Base-by-base conservation (phyloP, 2,797 vertebrate genomes). In the Hozukius guyotensis region DNA sequence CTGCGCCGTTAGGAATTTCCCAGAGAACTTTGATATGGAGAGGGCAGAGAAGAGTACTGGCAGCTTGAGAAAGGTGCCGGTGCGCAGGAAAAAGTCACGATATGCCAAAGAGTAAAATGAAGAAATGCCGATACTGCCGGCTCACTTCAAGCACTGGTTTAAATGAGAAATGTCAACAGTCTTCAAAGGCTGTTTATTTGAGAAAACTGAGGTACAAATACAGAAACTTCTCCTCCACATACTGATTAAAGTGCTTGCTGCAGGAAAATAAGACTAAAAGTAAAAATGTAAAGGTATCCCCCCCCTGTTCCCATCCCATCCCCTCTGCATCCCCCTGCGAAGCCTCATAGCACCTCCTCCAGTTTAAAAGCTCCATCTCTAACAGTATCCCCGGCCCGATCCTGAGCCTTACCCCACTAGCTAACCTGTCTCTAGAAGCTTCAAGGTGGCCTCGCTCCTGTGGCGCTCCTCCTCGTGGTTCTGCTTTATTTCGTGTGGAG, bases 301-400 rank as follows among this genome's bases (percentile, higher is more conserved):
- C 31, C 34, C 8, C 31, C 27, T 63, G 8, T 29, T 22, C 57
- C 56, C 14, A 52, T 14, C 63, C 14, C 13, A 2, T 55, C 42
- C 16, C 24, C 16, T 72, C 10, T 55, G 6, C 63, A 65, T 57
- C 14, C 20, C 31, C 66, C 53, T 25, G 72, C 84, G 27, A 78
- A 71, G 36, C 31, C 66, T 56, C 75, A 84, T 75, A 42, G 38
- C 61, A 49, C 13, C 82, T 52, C 60, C 63, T 81, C 62, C 22
- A 32, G 12, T 82, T 72, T 52, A 79, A 91, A 92, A 91, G 86
- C 81, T 93, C 89, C 92, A 92, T 93, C 87, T 84, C 62, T 77
- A 80, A 72, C 59, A 27, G 57, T 29, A 38, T n/a, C 46, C 46
- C 36, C 36, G 69, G 63, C 79, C 88, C 61, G 34, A 59, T 16